phyloP scores from a whole-genome alignment of 2,113 vertebrate species.

The Erythrolamprus reginae region DNA sequence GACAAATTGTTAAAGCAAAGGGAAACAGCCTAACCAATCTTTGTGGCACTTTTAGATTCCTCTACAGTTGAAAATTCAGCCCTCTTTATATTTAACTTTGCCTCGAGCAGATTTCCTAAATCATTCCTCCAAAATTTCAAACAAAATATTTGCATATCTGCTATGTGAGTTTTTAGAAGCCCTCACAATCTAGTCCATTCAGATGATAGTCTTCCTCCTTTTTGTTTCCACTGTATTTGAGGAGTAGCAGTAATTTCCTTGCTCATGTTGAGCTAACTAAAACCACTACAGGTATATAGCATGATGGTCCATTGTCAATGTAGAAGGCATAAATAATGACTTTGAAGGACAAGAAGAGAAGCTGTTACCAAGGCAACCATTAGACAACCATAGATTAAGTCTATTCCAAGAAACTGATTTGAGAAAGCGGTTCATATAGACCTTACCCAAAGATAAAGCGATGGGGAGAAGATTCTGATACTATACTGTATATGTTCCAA shows the following conservation, averaged over 20 bases:
- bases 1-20: conserved; percentile 11
- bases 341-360: background rate
- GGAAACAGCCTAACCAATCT: conserved; percentile 20
- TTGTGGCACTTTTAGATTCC: conserved; percentile 9
- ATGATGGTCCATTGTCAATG: background rate
- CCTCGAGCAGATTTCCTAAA: conserved; percentile 12
- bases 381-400: background rate
- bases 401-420: background rate
- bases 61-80: conserved; percentile 1
- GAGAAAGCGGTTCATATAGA: background rate
- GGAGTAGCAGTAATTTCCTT: background rate
- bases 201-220: background rate
- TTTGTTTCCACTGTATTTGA: conserved; percentile 3
- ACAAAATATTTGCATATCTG: conserved; percentile 9
- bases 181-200: conserved; percentile 2
- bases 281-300: background rate
- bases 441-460: background rate
- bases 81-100: conserved; percentile 32
- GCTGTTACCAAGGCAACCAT: background rate
- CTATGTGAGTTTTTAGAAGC: background rate
- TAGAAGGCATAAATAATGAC: background rate
- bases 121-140: conserved; percentile 18
- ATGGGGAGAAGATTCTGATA: background rate
- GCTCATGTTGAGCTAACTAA: background rate
- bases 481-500: background rate